phyloP scores from a whole-genome alignment of 1,140 invertebrate species.

The Drosophila insularis region DNA sequence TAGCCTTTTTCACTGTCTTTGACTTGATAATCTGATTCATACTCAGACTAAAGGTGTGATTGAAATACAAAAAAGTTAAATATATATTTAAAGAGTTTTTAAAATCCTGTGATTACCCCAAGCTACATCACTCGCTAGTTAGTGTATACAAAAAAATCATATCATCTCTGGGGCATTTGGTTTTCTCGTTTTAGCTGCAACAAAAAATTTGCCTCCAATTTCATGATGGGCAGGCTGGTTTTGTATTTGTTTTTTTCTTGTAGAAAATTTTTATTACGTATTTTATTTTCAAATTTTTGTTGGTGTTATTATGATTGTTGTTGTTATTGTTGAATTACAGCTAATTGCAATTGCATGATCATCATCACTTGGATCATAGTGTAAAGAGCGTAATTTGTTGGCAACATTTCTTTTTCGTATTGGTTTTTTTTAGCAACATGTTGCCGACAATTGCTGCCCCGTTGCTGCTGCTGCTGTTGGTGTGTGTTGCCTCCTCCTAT shows the following conservation, averaged over 20 bases:
- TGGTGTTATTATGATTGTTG: conserved; percentile 20
- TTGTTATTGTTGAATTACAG: conserved; percentile 39
- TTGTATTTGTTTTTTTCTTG: conserved; percentile 47
- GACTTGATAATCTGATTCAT: too few species aligned
- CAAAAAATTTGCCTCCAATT: conserved; percentile 50
- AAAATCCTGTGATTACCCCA: too few species aligned
- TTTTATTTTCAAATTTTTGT: conserved; percentile 27
- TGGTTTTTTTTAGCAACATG: conserved; percentile 33
- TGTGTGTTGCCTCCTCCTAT: conserved; percentile 3
- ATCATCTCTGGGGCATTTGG: neutral
- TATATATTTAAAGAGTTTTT: too few species aligned
- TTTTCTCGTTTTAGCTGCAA: conserved; percentile 3
- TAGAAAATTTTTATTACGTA: conserved; percentile 63
- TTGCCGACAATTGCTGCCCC: conserved; percentile 23
- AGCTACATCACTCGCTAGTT: neutral
- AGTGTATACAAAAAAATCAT: conserved; percentile 11
- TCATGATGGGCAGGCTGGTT: conserved; percentile 53
- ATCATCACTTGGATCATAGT: conserved; percentile 27
- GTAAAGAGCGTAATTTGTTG: conserved; percentile 50
- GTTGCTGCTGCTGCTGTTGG: conserved; percentile 25
- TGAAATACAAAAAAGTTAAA: too few species aligned
- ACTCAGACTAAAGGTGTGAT: too few species aligned
- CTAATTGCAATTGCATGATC: conserved; percentile 77
- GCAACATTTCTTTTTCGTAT: conserved; percentile 20
- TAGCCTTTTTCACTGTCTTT: too few species aligned